Base-by-base conservation (phyloP, 2,113 vertebrate genomes). In the Merops nubicus region DNA sequence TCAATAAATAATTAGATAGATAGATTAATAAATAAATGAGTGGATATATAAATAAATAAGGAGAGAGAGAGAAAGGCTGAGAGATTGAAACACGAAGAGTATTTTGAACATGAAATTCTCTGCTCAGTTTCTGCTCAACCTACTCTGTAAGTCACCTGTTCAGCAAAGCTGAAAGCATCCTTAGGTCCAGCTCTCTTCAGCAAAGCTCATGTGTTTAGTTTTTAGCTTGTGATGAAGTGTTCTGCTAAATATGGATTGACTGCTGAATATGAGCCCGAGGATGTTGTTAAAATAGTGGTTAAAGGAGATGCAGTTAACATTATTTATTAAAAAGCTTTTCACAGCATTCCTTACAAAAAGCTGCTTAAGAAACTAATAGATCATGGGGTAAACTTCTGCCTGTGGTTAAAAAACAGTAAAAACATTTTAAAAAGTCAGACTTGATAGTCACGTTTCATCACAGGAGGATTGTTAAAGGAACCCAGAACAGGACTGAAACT, bases 321-420 rank as follows among this genome's bases (percentile, higher is more conserved):
- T 82, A 93, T 76, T 96, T 86, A 91, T 91, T 95, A 54, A 96
- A 93, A 80, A 90, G 62, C 15, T 91, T 89, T 95, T 95, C 95
- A 78, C 51, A 33, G 42, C 31, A 28, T 70, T 87, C 50, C 6
- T 65, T 74, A 72, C 38, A 29, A 93, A 70, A 94, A 70, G 10
- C 29, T 88, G 50, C 59, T 73, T 86, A 77, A 91, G 67, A 54
- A 88, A 77, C 5, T 29, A 36, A 54, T 86, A 14, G 59, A 1
- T 51, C 82, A 28, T 15, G 11, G 34, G 16, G 38, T 40, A n/a
- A 90, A 75, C 34, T 80, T 77, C 63, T 90, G 67, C 88, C 88
- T 70, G 36, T 16, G 50, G 85, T 91, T 90, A 80, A 94, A 91
- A 93, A 88, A 19, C 60, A 48, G 51, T 68, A 23, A 89, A 89